phyloP scores from a whole-genome alignment of 2,797 vertebrate genomes.

The Gymnodraco acuticeps region DNA sequence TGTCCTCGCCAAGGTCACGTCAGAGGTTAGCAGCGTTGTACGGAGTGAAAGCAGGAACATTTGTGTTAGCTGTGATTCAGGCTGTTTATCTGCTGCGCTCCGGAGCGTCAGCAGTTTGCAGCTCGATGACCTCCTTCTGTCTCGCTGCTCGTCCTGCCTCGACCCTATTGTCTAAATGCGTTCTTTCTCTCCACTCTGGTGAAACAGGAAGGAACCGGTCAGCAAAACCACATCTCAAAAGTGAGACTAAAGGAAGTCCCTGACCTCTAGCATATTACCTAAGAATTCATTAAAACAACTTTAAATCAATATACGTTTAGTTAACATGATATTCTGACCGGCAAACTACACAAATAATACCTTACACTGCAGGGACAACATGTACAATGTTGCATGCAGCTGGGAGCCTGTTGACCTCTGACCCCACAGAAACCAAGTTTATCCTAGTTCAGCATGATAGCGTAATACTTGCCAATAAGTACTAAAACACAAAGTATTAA shows the following conservation, averaged over 20 bases:
- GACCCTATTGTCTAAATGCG: slow-evolving; percentile 52
- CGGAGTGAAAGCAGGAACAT: slow-evolving; percentile 14
- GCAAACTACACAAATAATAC: too few relatives aligned
- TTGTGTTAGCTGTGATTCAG: slow-evolving; percentile 63
- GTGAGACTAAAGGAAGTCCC: slow-evolving; percentile 42
- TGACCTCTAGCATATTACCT: slow-evolving; percentile 45
- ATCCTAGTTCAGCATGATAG: too few relatives aligned
- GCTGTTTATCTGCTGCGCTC: slow-evolving; percentile 42
- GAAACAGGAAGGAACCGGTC: slow-evolving; percentile 50
- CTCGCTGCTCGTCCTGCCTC: slow-evolving; percentile 62
- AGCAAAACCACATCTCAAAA: slow-evolving; percentile 71
- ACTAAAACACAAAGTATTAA: not conserved
- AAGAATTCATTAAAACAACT: slow-evolving; percentile 22
- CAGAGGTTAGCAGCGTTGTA: not conserved
- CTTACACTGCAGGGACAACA: not conserved
- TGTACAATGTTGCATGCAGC: not conserved
- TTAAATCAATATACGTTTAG: not conserved
- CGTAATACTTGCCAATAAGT: too few relatives aligned
- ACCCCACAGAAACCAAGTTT: too few relatives aligned
- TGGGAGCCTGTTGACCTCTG: not conserved
- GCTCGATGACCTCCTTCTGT: slow-evolving; percentile 39
- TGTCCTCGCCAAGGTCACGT: not conserved
- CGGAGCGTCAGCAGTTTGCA: slow-evolving; percentile 77
- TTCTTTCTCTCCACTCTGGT: slow-evolving; percentile 7
- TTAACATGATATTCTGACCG: not conserved